Evolutionary conservation across 2,113 vertebrate species (phyloP), one percentile per base, ranked within the genome.

Genomic region (Stictonetta naevosa): DNA sequence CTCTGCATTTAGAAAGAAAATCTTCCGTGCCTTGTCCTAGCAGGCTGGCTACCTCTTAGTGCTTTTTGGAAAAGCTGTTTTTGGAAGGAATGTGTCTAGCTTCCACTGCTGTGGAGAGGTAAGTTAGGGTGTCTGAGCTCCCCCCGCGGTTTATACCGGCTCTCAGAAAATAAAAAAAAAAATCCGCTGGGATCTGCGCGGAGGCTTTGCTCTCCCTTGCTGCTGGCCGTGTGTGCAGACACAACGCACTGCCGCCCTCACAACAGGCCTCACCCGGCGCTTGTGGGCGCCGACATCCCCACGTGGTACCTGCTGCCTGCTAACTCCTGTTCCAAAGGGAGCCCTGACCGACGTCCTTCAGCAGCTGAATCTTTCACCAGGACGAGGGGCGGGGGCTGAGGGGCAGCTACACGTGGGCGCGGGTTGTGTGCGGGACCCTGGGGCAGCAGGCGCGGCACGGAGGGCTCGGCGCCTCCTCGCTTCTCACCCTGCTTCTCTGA

Each of bases 181-280:
- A 40, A 38, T 38, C 36, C 36, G 36, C 36, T 38, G 36, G 36
- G 36, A 38, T 38, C 36, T 38, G 36, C 36, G 36, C 36, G 36
- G 36, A 38, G 36, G 36, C 36, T 38, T 38, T 38, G 36, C 36
- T 38, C 7, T 38, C 36, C 36, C 36, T 38, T 38, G 36, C 36
- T 38, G 36, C 9, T 38, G 36, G 36, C 9, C 9, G 36, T 38
- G 36, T 38, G 36, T 38, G 36, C 36, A 9, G 36, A 38, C 36
- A 38, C 36, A 38, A 9, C 36, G 36, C 36, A 38, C 36, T 0
- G 5, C 33, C 36, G 0, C 0, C 36, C 33, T 52, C 20, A 0
- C 50, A 71, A 29, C 71, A 28, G n/a, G 25, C 16, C n/a, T 67
- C 53, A 36, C n/a, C 52, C 77, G n/a, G n/a, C n/a, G n/a, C 38